Percentiles rank a stretch among this genome's conserved stretches.
Evolutionary conservation across 2,797 vertebrate species (phyloP).

Genomic region (Myotis planiceps): DNA sequence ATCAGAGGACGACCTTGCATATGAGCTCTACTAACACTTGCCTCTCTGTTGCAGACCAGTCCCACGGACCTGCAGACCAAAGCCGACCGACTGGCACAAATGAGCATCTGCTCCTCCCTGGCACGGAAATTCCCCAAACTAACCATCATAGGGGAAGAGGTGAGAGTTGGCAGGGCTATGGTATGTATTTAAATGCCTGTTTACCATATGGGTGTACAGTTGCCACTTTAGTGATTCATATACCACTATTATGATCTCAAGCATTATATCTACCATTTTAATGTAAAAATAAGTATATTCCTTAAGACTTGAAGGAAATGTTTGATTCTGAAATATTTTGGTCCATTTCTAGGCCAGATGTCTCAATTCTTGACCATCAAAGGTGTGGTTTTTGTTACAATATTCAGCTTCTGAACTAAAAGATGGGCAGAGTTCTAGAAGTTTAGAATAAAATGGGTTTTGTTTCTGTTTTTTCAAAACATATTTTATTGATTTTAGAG

Average conservation of each 20-base stretch:
- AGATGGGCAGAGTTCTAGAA: not conserved
- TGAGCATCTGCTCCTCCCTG: slow-evolving; percentile 96
- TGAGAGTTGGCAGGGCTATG: slow-evolving; percentile 73
- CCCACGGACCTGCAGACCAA: slow-evolving; percentile 96
- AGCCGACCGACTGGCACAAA: slow-evolving; percentile 95
- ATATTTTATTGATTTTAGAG: too few species aligned
- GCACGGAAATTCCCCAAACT: slow-evolving; percentile 93
- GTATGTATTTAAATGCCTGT: not conserved
- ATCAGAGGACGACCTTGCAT: not conserved
- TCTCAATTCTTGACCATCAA: not conserved
- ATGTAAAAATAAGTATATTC: not conserved
- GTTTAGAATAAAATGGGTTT: not conserved
- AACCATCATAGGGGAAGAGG: slow-evolving; percentile 98
- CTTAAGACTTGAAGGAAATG: not conserved
- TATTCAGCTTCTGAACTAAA: not conserved
- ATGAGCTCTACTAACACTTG: not conserved
- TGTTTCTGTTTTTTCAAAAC: not conserved
- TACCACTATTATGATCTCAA: not conserved
- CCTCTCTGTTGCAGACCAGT: slow-evolving; percentile 85
- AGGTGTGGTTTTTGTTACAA: not conserved
- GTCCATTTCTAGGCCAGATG: not conserved
- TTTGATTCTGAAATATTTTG: slow-evolving; percentile 26
- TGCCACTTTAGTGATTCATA: not conserved
- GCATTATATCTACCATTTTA: not conserved
- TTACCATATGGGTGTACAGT: not conserved